Conservation (phyloP, 2,113 vertebrate species). For the Heloderma charlesbogerti region DNA sequence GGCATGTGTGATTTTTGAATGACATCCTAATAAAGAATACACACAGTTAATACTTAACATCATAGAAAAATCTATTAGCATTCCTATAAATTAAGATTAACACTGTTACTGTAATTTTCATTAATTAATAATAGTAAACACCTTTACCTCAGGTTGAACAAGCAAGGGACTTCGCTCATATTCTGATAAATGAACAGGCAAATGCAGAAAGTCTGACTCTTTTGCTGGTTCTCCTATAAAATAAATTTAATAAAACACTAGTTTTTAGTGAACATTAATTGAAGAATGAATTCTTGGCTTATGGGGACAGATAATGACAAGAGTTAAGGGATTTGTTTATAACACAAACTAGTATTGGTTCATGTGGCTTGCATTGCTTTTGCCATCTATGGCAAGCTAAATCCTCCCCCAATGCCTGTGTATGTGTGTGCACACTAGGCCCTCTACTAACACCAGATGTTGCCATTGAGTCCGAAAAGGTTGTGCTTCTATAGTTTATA, state of each 20-base stretch:
- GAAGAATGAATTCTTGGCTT: not conserved
- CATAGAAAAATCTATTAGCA: fast-evolving
- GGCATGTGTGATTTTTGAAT: slow-evolving; percentile 93
- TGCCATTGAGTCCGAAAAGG: too few relatives aligned
- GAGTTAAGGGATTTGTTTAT: not conserved
- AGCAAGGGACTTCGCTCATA: slow-evolving; percentile 77
- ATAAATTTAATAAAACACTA: slow-evolving; percentile 23
- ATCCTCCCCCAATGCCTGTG: too few relatives aligned
- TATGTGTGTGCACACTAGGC: too few relatives aligned
- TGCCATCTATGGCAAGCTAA: not conserved
- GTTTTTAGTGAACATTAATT: not conserved
- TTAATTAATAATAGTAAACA: not conserved
- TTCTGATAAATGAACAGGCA: slow-evolving; percentile 78
- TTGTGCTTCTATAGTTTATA: too few relatives aligned
- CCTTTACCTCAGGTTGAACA: slow-evolving; percentile 81
- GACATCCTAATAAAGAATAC: slow-evolving; percentile 78
- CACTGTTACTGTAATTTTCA: not conserved
- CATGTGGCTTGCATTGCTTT: not conserved
- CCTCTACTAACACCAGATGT: too few relatives aligned
- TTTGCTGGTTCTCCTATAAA: slow-evolving; percentile 71
- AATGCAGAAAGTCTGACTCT: slow-evolving; percentile 60
- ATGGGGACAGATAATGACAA: not conserved
- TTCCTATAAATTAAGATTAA: not conserved
- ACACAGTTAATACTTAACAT: not conserved
- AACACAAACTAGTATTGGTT: not conserved